Percentiles rank a stretch among this genome's conserved stretches.
Conservation (phyloP, 2,888 invertebrate species). For the Cheilosia scutellata region DNA sequence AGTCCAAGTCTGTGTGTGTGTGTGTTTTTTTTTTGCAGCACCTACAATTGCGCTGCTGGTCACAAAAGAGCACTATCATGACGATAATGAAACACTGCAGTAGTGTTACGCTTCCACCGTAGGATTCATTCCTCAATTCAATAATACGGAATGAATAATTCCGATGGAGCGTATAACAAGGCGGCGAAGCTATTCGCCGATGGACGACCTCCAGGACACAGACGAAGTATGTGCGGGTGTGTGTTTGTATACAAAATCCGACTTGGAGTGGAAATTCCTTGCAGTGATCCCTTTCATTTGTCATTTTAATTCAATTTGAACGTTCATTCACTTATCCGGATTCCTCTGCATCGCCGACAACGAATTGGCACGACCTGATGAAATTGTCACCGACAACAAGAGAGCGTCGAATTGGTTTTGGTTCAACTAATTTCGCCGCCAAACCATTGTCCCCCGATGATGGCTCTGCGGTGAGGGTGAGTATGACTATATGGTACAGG, state of each 20-base stretch:
- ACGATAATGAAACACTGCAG: slow-evolving; percentile 66
- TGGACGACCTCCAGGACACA: slow-evolving; percentile 37
- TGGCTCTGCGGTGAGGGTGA: not conserved
- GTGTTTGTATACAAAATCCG: slow-evolving; percentile 23
- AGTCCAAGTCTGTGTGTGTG: slow-evolving; percentile 13
- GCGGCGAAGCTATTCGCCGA: slow-evolving; percentile 46
- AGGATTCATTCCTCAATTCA: slow-evolving; percentile 47
- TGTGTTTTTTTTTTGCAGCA: not conserved
- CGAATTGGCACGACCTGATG: slow-evolving; percentile 53
- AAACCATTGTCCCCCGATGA: slow-evolving; percentile 23
- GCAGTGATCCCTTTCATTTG: slow-evolving; percentile 67
- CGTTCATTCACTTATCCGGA: slow-evolving; percentile 66
- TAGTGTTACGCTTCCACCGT: slow-evolving; percentile 31
- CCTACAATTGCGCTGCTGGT: slow-evolving; percentile 14
- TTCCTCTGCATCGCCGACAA: slow-evolving; percentile 36
- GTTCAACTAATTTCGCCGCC: slow-evolving; percentile 49
- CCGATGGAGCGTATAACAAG: slow-evolving; percentile 66
- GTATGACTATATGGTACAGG: not conserved
- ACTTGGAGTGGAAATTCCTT: slow-evolving; percentile 37
- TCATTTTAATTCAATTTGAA: slow-evolving; percentile 73
- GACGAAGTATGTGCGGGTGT: not conserved
- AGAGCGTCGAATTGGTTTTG: slow-evolving; percentile 46
- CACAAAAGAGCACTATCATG: slow-evolving; percentile 66
- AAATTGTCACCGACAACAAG: slow-evolving; percentile 51
- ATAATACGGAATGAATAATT: slow-evolving; percentile 65